These are phyloP conservation scores for Poeciliopsis prolifica DNA, from an alignment of 2,113 vertebrate species.

Conservation along the genomic window DNA sequence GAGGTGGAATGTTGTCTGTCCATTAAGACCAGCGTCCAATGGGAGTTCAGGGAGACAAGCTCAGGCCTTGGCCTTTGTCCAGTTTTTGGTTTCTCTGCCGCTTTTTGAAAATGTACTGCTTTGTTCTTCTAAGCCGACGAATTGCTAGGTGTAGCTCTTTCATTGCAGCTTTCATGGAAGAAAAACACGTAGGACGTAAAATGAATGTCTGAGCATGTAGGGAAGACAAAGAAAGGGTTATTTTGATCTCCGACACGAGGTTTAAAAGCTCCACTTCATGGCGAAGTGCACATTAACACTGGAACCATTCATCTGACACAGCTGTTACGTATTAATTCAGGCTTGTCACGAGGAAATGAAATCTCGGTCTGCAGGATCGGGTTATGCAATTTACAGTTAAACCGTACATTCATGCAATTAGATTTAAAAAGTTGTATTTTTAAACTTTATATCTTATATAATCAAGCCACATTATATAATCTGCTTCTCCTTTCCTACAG, in stretches of 20 bases:
- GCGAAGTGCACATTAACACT: slow-evolving; percentile 10
- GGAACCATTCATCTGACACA: slow-evolving; percentile 5
- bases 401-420: neutral
- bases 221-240: neutral
- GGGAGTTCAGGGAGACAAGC: slow-evolving; percentile 35
- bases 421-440: neutral
- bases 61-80: slow-evolving; percentile 42
- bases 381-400: neutral
- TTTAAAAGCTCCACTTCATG: slow-evolving; percentile 14
- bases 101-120: slow-evolving; percentile 20
- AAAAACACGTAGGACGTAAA: neutral
- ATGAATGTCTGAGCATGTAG: neutral
- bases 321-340: slow-evolving; percentile 15
- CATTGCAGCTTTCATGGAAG: neutral
- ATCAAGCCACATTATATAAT: too few species aligned
- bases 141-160: neutral
- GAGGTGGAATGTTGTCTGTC: slow-evolving; percentile 67
- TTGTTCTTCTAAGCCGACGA: slow-evolving; percentile 24
- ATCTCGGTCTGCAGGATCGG: neutral
- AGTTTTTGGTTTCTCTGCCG: slow-evolving; percentile 18
- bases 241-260: slow-evolving; percentile 1
- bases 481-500: too few species aligned
- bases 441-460: neutral
- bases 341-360: neutral
- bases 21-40: slow-evolving; percentile 68